Base-by-base conservation (phyloP, 2,888 invertebrate species). In the Eupithecia centaureata region DNA sequence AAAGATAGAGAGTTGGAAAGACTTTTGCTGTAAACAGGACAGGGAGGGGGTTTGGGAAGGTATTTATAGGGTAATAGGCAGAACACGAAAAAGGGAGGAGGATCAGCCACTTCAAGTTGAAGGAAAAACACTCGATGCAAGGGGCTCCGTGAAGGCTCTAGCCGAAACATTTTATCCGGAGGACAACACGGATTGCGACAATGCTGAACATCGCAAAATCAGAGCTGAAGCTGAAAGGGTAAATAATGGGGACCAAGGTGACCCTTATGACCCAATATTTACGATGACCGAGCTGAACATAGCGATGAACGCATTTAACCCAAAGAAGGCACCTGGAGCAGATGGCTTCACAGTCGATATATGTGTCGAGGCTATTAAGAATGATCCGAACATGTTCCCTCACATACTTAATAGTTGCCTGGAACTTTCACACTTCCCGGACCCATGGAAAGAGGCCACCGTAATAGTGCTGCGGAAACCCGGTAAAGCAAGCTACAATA, bases 391-490 rank as follows among this genome's bases (percentile, higher is more conserved):
- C 1, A 56, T 32, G 15, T 56, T 18, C 18, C 56, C 32, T 0
- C 18, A 18, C 2, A 13, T 56, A n/a, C 18, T 18, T 1, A 56
- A 56, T 18, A 56, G n/a, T 18, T 56, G 56, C 56, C 32, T 56
- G 28, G 32, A 18, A n/a, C 18, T 56, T 5, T 8, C 15, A 3
- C 56, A 56, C 56, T 56, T 56, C 12, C 56, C 32, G 8, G 32
- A 33, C 12, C 10, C 32, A 10, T 32, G 32, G 32, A 32, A 32
- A 5, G 32, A 32, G 30, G 56, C 56, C 3, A 30, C 56, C 15
- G 56, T 56, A 2, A 32, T 56, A 15, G 56, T 56, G n/a, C 22
- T 56, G 32, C 30, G 56, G 7, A 56, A 56, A 30, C 56, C 32
- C 5, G 42, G 42, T 1, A 52, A 61, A 12, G 33, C 15, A 1